Percentiles rank a stretch among this genome's conserved stretches.
Evolutionary conservation across 2,113 vertebrate genomes (phyloP).

Genomic region (Protomyctophum bolini): DNA sequence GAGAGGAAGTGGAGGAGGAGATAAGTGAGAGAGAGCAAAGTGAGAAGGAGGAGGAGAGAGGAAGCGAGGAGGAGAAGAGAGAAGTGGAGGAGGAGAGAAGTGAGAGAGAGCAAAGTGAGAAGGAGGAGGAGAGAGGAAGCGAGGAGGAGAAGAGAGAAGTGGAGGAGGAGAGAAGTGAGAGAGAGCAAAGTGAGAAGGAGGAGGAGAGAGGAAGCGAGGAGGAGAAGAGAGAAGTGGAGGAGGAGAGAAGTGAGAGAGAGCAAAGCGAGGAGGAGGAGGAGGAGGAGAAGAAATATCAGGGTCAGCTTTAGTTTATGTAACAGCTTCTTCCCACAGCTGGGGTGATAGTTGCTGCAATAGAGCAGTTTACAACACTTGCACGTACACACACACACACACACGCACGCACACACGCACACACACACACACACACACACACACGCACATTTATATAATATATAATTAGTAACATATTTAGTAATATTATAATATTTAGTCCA

Average conservation of each 20-base stretch:
- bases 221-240: conserved; percentile 21
- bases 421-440: not conserved
- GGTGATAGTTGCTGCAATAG: conserved; percentile 26
- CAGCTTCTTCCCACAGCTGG: conserved; percentile 48
- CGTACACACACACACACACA: conserved; percentile 7
- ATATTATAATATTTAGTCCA: no score
- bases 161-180: conserved; percentile 36
- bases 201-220: conserved; percentile 29
- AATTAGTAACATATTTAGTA: no score
- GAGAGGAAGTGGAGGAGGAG: conserved; percentile 9
- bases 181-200: not conserved
- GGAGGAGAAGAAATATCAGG: conserved; percentile 47
- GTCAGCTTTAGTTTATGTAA: conserved; percentile 66
- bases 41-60: conserved; percentile 23
- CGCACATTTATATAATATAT: no score
- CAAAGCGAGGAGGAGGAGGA: not conserved
- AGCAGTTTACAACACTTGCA: not conserved
- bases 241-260: conserved; percentile 13
- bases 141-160: conserved; percentile 8
- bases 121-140: conserved; percentile 13
- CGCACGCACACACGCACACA: conserved; percentile 11
- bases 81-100: conserved; percentile 33
- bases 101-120: no score
- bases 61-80: conserved; percentile 18
- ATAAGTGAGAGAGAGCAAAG: conserved; percentile 1